Evolutionary conservation across 1,140 invertebrate genomes (phyloP).

Genomic region (Probaryconus sp.): DNA sequence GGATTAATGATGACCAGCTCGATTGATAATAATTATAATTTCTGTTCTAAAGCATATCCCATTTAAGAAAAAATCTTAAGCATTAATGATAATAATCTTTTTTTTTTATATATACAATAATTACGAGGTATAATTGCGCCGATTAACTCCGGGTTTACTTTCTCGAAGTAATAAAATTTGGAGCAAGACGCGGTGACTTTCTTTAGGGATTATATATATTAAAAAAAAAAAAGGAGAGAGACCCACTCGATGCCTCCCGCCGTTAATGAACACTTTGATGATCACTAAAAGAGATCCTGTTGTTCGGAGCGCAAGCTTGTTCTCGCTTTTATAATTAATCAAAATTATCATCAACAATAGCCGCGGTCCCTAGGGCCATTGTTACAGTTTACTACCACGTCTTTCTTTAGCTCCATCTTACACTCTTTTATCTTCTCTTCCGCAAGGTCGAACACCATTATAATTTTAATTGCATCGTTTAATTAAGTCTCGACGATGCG

Average conservation of each 20-base stretch:
- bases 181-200: conserved; percentile 31
- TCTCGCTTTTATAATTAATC: conserved; percentile 70
- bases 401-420: conserved; percentile 22
- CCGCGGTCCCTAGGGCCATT: conserved; percentile 61
- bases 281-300: conserved; percentile 41
- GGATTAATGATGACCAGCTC: conserved; percentile 68
- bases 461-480: conserved; percentile 70
- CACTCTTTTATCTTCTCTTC: conserved; percentile 33
- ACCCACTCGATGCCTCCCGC: conserved; percentile 22
- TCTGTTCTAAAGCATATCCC: conserved; percentile 4
- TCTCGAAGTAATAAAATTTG: conserved; percentile 33
- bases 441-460: conserved; percentile 61
- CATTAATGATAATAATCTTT: too few species aligned
- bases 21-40: conserved; percentile 66
- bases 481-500: conserved; percentile 45
- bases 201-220: conserved; percentile 15
- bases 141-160: conserved; percentile 3
- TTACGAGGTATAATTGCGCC: background rate
- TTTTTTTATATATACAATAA: too few species aligned
- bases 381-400: conserved; percentile 67
- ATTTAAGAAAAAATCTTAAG: too few species aligned
- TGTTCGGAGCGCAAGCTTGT: conserved; percentile 45
- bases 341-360: conserved; percentile 74
- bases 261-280: conserved; percentile 66
- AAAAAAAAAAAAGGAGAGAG: conserved; percentile 32